These are phyloP conservation scores for Drosophila kanekoi DNA, from an alignment of 2,888 invertebrate genomes.

Conservation along the genomic window DNA sequence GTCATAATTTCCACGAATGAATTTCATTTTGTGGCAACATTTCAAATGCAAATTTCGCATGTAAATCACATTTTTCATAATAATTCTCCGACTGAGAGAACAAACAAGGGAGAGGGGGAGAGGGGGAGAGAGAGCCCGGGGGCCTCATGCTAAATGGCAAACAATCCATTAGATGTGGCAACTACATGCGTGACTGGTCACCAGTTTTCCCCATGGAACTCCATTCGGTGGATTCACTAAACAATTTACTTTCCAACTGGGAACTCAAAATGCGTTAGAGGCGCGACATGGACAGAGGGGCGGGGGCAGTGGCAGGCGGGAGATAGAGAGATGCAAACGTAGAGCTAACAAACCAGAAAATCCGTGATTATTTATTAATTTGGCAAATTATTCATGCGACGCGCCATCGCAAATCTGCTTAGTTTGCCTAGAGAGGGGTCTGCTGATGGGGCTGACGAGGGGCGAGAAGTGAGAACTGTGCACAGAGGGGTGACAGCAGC, in stretches of 20 bases:
- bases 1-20: slow-evolving; percentile 11
- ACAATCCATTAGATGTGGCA: slow-evolving; percentile 67
- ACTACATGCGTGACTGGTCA: slow-evolving; percentile 64
- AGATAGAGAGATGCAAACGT: slow-evolving; percentile 38
- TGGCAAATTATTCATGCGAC: slow-evolving; percentile 74
- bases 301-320: neutral
- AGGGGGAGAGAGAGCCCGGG: neutral
- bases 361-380: slow-evolving; percentile 77
- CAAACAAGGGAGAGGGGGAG: too few relatives aligned
- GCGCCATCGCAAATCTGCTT: slow-evolving; percentile 63
- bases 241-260: slow-evolving; percentile 42
- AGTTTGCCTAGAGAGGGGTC: slow-evolving; percentile 23
- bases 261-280: slow-evolving; percentile 15
- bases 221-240: slow-evolving; percentile 26
- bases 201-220: slow-evolving; percentile 32
- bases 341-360: slow-evolving; percentile 75
- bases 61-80: slow-evolving; percentile 39
- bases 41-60: slow-evolving; percentile 36
- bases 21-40: slow-evolving; percentile 49
- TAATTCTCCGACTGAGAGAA: neutral
- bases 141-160: slow-evolving; percentile 41
- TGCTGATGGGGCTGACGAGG: neutral
- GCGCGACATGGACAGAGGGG: neutral
- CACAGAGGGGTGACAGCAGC: neutral
- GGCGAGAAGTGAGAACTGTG: neutral